A percentile compares a stretch with the other conserved stretches of the same genome.
These are phyloP conservation scores for Apotomis capreana DNA, from an alignment of 2,888 invertebrate genomes.

Conservation along the genomic window DNA sequence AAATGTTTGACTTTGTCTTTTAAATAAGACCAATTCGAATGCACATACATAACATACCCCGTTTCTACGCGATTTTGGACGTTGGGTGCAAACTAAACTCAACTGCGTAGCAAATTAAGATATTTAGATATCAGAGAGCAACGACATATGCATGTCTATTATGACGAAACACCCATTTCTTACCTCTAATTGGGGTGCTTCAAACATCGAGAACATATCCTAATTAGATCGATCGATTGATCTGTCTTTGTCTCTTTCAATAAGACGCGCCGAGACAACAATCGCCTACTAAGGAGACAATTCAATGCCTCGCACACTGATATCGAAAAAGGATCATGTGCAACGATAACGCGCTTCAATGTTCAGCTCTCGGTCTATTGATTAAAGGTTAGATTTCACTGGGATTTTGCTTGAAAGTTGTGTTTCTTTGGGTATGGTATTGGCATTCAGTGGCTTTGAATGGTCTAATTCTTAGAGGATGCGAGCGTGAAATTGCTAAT, in stretches of 20 bases:
- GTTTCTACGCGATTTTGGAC: too few species aligned
- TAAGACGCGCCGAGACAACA: conserved; percentile 22
- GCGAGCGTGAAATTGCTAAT: conserved; percentile 27
- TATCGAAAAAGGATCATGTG: background rate
- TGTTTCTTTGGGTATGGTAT: background rate
- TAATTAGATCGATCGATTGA: conserved; percentile 25
- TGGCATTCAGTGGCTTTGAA: conserved; percentile 15
- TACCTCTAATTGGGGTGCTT: background rate
- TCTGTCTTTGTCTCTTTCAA: conserved; percentile 26
- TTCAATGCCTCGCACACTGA: conserved; percentile 6
- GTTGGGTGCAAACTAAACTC: too few species aligned
- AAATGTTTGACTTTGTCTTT: too few species aligned
- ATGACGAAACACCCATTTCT: background rate
- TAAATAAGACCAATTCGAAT: too few species aligned
- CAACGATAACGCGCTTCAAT: background rate
- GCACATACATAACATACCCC: too few species aligned
- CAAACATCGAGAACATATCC: conserved; percentile 1
- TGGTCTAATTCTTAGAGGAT: conserved; percentile 18
- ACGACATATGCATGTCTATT: too few species aligned
- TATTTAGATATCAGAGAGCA: too few species aligned
- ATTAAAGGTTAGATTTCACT: background rate
- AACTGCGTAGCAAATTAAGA: too few species aligned
- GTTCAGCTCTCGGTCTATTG: background rate
- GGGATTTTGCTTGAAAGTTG: background rate
- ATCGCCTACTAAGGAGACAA: conserved; percentile 20